phyloP scores from a whole-genome alignment of 1,140 invertebrate genomes.

The Rhyacophila brunnea region DNA sequence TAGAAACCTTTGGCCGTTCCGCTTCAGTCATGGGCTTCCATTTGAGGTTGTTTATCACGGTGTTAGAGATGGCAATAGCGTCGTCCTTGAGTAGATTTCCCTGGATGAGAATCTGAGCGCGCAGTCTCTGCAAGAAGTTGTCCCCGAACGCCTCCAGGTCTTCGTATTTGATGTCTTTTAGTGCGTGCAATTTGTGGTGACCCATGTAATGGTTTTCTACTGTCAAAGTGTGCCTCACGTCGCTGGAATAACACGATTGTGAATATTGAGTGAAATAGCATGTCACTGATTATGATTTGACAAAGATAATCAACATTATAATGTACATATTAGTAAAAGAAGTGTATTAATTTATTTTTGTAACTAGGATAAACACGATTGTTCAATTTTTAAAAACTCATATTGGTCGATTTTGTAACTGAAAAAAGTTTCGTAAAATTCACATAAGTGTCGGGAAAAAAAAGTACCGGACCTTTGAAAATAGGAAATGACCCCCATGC shows the following conservation, averaged over 20 bases:
- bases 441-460: no score
- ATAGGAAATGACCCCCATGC: no score
- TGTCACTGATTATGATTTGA: no score
- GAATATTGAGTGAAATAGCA: no score
- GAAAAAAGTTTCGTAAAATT: no score
- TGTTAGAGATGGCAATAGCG: conserved; percentile 56
- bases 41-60: conserved; percentile 41
- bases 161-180: conserved; percentile 60
- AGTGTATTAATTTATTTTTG: no score
- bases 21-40: conserved; percentile 39
- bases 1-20: conserved; percentile 18
- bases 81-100: conserved; percentile 69
- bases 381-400: no score
- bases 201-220: conserved; percentile 61
- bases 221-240: conserved; percentile 64
- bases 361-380: no score
- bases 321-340: no score
- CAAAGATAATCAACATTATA: no score
- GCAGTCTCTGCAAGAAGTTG: conserved; percentile 60
- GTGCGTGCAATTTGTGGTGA: conserved; percentile 62
- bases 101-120: conserved; percentile 70
- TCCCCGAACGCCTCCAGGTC: conserved; percentile 61
- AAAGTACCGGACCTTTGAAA: no score
- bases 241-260: conserved; percentile 46
- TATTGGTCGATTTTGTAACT: no score